Conservation (phyloP, 2,797 vertebrate genomes). For the Centroberyx gerrardi region DNA sequence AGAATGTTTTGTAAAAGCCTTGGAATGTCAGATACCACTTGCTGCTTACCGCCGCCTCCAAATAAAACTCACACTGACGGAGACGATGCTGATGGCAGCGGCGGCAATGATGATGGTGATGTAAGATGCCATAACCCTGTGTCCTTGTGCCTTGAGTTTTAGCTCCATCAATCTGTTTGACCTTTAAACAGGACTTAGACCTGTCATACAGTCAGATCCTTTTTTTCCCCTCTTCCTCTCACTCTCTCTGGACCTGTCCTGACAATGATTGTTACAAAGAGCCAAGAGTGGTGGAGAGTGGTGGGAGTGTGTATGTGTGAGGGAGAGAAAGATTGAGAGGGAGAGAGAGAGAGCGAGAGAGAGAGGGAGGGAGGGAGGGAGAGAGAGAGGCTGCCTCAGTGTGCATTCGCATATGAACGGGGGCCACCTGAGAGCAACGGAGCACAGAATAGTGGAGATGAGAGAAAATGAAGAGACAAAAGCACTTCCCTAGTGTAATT, state of each 20-base stretch:
- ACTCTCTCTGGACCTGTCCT: slow-evolving; percentile 53
- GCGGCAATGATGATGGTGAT: slow-evolving; percentile 61
- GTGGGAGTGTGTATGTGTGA: neutral
- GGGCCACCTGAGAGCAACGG: slow-evolving; percentile 73
- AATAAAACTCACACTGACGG: slow-evolving; percentile 64
- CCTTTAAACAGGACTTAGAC: slow-evolving; percentile 65
- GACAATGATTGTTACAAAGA: slow-evolving; percentile 63
- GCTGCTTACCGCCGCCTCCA: slow-evolving; percentile 67
- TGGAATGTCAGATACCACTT: slow-evolving; percentile 69
- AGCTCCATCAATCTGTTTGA: slow-evolving; percentile 73
- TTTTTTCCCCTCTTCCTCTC: slow-evolving; percentile 55
- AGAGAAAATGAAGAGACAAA: slow-evolving; percentile 81
- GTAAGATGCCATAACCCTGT: slow-evolving; percentile 75
- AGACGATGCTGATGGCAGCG: slow-evolving; percentile 62
- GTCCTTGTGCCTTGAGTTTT: slow-evolving; percentile 60
- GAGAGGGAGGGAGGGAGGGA: slow-evolving; percentile 32
- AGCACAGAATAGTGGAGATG: slow-evolving; percentile 72
- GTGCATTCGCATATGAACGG: slow-evolving; percentile 60
- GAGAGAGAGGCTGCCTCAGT: slow-evolving; percentile 35
- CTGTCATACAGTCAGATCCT: slow-evolving; percentile 53
- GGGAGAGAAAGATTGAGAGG: neutral
- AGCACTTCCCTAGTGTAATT: slow-evolving; percentile 82
- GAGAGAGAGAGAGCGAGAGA: slow-evolving; percentile 33
- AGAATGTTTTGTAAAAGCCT: slow-evolving; percentile 77
- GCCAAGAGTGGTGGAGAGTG: neutral